Evolutionary conservation across 2,113 vertebrate genomes (phyloP).

Genomic region (Microcebus tavaratra): DNA sequence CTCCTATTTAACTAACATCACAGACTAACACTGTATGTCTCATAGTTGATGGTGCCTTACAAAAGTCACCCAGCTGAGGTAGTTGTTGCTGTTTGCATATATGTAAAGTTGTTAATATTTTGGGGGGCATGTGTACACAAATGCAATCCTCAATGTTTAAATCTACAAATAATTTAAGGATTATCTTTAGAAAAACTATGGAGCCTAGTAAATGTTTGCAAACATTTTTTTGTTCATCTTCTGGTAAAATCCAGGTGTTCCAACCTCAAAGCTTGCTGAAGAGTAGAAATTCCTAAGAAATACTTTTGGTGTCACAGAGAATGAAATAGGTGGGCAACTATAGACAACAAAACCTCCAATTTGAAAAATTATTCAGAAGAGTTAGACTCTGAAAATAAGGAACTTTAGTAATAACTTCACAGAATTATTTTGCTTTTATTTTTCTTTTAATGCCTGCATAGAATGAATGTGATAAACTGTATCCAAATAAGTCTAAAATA

Average conservation of each 20-base stretch:
- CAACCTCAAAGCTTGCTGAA: neutral
- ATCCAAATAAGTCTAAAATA: neutral
- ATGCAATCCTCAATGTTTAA: neutral
- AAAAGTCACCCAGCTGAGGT: neutral
- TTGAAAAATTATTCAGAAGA: neutral
- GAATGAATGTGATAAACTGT: neutral
- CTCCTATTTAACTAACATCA: neutral
- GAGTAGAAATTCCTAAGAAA: neutral
- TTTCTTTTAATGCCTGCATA: neutral
- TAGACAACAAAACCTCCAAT: neutral
- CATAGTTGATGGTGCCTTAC: neutral
- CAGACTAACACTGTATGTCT: neutral
- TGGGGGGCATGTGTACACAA: neutral
- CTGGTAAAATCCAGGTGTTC: neutral
- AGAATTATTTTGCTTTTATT: neutral
- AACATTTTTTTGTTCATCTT: neutral
- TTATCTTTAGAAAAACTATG: neutral
- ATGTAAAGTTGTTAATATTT: neutral
- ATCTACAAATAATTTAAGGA: neutral
- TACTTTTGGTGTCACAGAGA: neutral
- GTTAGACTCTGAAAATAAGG: neutral
- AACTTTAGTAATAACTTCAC: neutral
- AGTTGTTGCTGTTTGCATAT: neutral
- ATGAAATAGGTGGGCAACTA: neutral
- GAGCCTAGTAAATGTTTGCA: neutral